Evolutionary conservation across 92 coral and sea anemone species (phyloP), one percentile per base, ranked within the genome.

Genomic region (Muricea muricata): DNA sequence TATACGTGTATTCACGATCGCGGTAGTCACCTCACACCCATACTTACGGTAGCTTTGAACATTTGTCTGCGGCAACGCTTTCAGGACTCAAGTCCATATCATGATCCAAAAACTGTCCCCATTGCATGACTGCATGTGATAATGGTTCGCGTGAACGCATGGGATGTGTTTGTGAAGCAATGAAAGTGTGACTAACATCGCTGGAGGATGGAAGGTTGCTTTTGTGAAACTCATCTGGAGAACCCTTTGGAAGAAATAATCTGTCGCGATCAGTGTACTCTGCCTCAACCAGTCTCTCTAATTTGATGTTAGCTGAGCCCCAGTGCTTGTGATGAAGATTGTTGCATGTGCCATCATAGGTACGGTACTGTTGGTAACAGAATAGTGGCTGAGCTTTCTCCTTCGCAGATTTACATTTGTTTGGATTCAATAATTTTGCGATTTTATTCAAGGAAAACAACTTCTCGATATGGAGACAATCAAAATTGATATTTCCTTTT

Each of bases 71-170:
- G 14, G 20, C 65, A 11, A 0, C 80, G 41, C 41, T 40, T 52
- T 75, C 80, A 1, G 80, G 80, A 35, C 65, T 75, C 1, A 75
- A 66, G 13, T 34, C 66, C 39, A 75, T 7, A 20, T 75, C 80
- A 31, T 75, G 80, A 75, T 75, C 80, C 12, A 75, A 28, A 30
- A 75, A 75, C 32, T 75, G 80, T 50, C 80, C 80, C 80, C 80
- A 75, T 75, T 75, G 80, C 80, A 75, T 75, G 42, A 75, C 42
- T 18, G 80, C 80, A 45, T 75, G 80, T 34, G 80, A 75, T 29
- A 9, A 47, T 2, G 24, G 80, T 28, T 47, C 45, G 2, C 31
- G 41, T 25, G 80, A 47, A 52, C 41, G 35, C 39, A 6, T 29
- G 17, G 80, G 13, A 45, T 30, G 21, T 0, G 80, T 23, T 0